Evolutionary conservation across 2,113 vertebrate genomes (phyloP), one percentile per base, ranked within the genome.

Genomic region (Cottus gobio): DNA sequence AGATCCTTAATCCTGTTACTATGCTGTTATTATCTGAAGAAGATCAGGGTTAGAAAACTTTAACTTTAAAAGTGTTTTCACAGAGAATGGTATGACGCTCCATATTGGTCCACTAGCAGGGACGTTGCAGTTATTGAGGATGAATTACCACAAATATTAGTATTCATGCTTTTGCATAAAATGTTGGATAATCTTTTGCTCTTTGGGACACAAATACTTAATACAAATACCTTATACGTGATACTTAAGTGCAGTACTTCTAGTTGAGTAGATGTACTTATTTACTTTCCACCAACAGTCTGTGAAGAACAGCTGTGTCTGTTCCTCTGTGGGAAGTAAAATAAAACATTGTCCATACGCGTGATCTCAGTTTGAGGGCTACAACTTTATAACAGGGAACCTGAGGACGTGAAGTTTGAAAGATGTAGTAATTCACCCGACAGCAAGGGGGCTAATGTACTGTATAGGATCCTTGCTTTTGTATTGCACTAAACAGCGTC

Each of bases 331-430:
- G 13, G 6, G 13, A 24, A 63, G 11, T 60, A 22, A 1, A 52
- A 22, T 58, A 39, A n/a, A 20, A 30, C 26, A 12, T 9, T 22
- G 9, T 16, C 15, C 15, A 12, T 12, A 56, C 10, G 4, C 2
- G 48, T 36, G 52, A 58, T 46, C 50, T 71, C 2, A 22, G 56
- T 50, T 39, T 34, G 10, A 67, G 16, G 36, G 36, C n/a, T 20
- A 26, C 4, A 61, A 16, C 74, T 58, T 64, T 62, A 50, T 39
- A 42, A 36, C 26, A 71, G n/a, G 39, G 26, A 69, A n/a, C n/a
- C 24, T 48, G 11, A 5, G 26, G 48, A 31, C 24, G 13, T 5
- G 15, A 44, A 75, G 60, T 65, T 30, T 66, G 24, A 62, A 62
- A 39, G 50, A 69, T 34, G 39, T 24, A 10, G 50, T 20, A 13